Conservation (phyloP, 1,140 invertebrate genomes). For the Trachymyrmex cornetzi region DNA sequence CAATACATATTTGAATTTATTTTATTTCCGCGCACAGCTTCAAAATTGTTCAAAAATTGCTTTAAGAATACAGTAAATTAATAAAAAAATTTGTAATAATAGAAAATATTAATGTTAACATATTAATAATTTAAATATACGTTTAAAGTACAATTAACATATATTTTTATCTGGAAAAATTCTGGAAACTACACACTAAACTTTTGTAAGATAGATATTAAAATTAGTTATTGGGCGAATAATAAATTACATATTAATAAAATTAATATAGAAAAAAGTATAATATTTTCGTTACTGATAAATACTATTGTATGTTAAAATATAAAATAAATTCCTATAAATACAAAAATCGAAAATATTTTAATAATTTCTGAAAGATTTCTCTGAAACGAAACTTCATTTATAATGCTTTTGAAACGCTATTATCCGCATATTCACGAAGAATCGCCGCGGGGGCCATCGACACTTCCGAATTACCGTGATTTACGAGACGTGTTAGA, state of each 20-base stretch:
- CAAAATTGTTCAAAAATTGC: neutral
- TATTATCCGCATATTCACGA: slow-evolving; percentile 35
- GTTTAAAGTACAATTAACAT: neutral
- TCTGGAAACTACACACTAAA: neutral
- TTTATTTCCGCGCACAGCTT: neutral
- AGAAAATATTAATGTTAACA: neutral
- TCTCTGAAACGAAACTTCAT: neutral
- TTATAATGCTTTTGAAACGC: slow-evolving; percentile 14
- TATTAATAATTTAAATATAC: neutral
- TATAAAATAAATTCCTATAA: neutral
- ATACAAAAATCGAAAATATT: neutral
- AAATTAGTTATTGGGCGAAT: neutral
- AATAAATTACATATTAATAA: neutral
- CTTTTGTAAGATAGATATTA: neutral
- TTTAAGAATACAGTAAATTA: neutral
- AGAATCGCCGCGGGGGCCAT: slow-evolving; percentile 76
- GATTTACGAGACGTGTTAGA: slow-evolving; percentile 77
- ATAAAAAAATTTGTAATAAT: neutral
- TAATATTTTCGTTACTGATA: neutral
- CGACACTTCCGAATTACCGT: slow-evolving; percentile 81
- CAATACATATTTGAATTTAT: neutral
- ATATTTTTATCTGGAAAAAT: neutral
- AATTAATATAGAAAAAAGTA: too few relatives aligned
- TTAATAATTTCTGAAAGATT: neutral
- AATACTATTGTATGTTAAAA: neutral